Percentiles rank a stretch among this genome's conserved stretches.
These are phyloP conservation scores for Cnemophilus loriae DNA, from an alignment of 2,113 vertebrate species.

Conservation along the genomic window DNA sequence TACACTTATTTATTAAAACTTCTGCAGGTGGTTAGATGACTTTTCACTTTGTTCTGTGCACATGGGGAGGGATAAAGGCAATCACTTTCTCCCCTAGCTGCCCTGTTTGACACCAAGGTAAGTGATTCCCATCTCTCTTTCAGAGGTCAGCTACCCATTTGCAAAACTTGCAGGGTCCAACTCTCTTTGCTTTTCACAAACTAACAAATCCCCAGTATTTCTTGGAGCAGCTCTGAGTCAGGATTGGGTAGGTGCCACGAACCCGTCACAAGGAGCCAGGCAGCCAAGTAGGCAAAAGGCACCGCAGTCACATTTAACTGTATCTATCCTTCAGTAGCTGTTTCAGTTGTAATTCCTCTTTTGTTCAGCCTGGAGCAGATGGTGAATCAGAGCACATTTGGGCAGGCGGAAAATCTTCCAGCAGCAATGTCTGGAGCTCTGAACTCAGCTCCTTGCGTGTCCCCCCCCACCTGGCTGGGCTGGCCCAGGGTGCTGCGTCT, in stretches of 20 bases:
- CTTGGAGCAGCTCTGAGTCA: background rate
- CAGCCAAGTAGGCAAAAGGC: slow-evolving; percentile 37
- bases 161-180: background rate
- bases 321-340: background rate
- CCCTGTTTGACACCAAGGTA: background rate
- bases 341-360: background rate
- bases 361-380: background rate
- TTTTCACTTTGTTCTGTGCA: background rate
- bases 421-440: background rate
- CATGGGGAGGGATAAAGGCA: background rate
- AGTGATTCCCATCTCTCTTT: background rate
- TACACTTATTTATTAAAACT: background rate
- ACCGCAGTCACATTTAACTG: background rate
- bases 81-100: background rate
- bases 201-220: background rate
- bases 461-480: background rate
- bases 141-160: background rate
- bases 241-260: background rate
- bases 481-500: background rate
- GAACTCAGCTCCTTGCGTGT: background rate
- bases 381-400: background rate
- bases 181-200: background rate
- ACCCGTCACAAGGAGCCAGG: background rate
- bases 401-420: background rate
- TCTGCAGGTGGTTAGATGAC: background rate